Percentiles rank a stretch among this genome's conserved stretches.
Conservation (phyloP, 2,797 vertebrate species). For the Gambusia yucatana region DNA sequence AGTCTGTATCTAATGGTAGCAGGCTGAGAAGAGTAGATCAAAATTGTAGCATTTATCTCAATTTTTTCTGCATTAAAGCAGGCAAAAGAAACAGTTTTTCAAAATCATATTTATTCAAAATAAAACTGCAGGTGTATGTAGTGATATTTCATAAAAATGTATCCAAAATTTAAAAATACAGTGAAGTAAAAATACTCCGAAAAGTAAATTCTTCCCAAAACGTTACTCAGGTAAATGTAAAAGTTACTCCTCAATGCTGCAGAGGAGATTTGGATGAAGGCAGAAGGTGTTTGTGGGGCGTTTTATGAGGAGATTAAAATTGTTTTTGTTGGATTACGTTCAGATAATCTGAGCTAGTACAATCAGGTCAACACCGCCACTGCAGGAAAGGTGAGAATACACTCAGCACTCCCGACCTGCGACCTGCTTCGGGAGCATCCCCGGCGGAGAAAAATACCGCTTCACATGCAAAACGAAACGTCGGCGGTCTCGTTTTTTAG, state of each 20-base stretch:
- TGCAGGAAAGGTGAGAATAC: constrained; percentile 42
- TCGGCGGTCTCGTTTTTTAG: constrained; percentile 8
- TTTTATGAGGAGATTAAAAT: constrained; percentile 72
- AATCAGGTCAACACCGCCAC: constrained; percentile 53
- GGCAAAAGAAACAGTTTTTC: too few species aligned
- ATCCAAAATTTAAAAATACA: too few species aligned
- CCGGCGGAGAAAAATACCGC: not conserved
- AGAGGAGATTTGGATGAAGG: not conserved
- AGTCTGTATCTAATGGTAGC: constrained; percentile 2
- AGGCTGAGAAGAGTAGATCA: not conserved
- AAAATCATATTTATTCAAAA: too few species aligned
- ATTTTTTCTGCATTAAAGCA: too few species aligned
- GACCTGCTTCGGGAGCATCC: not conserved
- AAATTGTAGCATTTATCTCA: too few species aligned
- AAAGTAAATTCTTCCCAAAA: too few species aligned
- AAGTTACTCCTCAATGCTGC: not conserved
- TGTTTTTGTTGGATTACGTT: constrained; percentile 73
- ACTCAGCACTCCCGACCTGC: constrained; percentile 14
- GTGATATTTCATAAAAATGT: too few species aligned
- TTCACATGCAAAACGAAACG: not conserved
- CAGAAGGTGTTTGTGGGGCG: constrained; percentile 20
- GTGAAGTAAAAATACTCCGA: too few species aligned
- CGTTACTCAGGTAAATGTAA: too few species aligned
- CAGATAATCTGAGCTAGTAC: constrained; percentile 70
- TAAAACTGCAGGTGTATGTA: too few species aligned